Conservation (phyloP, 1,140 invertebrate species). For the Aphelenchoides fujianensis region DNA sequence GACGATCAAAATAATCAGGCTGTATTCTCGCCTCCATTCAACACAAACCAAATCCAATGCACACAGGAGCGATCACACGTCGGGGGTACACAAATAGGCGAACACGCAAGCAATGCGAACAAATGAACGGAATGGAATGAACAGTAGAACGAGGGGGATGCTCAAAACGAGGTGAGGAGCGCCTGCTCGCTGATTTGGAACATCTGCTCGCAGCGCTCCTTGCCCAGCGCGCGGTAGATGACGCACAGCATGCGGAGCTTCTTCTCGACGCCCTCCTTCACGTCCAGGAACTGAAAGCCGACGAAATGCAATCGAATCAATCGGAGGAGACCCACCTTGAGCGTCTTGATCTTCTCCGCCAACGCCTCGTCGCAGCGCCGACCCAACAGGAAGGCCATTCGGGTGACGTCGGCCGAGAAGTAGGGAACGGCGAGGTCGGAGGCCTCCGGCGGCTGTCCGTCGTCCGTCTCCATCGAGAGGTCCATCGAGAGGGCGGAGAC, state of each 20-base stretch:
- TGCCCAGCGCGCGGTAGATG: not conserved
- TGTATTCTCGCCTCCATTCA: no score
- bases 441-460: not conserved
- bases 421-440: not conserved
- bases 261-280: not conserved
- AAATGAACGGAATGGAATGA: not conserved
- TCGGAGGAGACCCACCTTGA: not conserved
- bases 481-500: not conserved
- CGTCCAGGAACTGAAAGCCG: not conserved
- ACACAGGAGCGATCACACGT: no score
- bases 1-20: no score
- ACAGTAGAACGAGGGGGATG: not conserved
- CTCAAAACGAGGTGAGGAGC: not conserved
- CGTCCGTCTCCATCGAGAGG: not conserved
- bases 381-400: not conserved
- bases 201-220: not conserved
- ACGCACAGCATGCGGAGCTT: not conserved
- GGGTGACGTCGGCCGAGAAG: not conserved
- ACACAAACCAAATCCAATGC: no score
- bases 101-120: no score
- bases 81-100: no score
- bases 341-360: not conserved
- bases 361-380: not conserved
- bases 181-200: not conserved
- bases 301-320: no score